Percentiles rank a stretch among this genome's conserved stretches.
Conservation (phyloP, 2,113 vertebrate species). For the Brienomyrus brachyistius region DNA sequence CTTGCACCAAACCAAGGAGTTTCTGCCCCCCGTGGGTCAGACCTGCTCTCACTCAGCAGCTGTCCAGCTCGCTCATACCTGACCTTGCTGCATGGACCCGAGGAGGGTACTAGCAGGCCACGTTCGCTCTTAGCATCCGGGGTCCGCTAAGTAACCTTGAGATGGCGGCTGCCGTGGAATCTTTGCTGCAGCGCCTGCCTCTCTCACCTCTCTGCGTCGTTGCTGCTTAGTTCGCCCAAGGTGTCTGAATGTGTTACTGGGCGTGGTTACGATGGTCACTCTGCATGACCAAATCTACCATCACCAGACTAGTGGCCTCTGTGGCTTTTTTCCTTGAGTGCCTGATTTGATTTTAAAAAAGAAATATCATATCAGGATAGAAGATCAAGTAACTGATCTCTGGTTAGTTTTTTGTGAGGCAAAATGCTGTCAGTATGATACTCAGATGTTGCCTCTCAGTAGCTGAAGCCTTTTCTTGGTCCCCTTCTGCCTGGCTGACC, state of each 20-base stretch:
- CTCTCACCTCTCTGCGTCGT: background rate
- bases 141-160: conserved; percentile 27
- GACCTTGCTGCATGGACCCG: background rate
- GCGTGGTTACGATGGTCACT: background rate
- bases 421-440: background rate
- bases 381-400: background rate
- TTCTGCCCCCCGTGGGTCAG: background rate
- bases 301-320: background rate
- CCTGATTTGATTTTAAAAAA: background rate
- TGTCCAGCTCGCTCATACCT: background rate
- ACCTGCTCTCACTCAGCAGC: background rate
- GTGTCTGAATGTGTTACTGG: background rate
- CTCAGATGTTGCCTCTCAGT: background rate
- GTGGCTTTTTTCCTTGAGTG: background rate
- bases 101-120: background rate
- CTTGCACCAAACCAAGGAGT: background rate
- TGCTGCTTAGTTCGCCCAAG: background rate
- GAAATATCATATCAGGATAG: background rate
- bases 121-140: background rate
- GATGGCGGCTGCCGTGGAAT: conserved; percentile 20
- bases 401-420: background rate
- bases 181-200: background rate
- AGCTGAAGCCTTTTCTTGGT: conserved; percentile 26
- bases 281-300: background rate
- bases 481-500: conserved; percentile 3